Base-by-base conservation (phyloP, 2,888 invertebrate genomes). In the Arge pagana region DNA sequence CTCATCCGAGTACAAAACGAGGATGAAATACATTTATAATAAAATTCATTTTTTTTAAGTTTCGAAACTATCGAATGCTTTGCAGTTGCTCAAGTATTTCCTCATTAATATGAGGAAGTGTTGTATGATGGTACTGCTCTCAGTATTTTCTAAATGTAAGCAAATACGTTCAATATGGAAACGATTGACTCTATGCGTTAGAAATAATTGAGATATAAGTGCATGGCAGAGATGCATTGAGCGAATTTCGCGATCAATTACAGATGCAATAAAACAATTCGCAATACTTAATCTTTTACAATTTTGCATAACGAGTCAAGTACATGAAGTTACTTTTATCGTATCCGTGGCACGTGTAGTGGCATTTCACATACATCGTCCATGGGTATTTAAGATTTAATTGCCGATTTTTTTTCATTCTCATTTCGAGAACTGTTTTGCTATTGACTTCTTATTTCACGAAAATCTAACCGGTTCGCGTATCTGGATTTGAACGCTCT, bases 61-160 rank as follows among this genome's bases (percentile, higher is more conserved):
- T n/a, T n/a, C n/a, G n/a, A n/a, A 18, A 26, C 19, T 24, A 23
- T 26, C 7, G 7, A n/a, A n/a, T 21, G n/a, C 26, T 36, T 11
- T 36, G n/a, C 13, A 15, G 8, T 33, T 33, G 42, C 33, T 33
- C 33, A 45, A 45, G 10, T 33, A 31, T 33, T 33, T 21, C 5
- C n/a, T 19, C 3, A 42, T 19, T 19, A 37, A 37, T 37, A n/a
- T n/a, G n/a, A n/a, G n/a, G n/a, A n/a, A n/a, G n/a, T n/a, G n/a
- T n/a, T n/a, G n/a, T n/a, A n/a, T n/a, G n/a, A n/a, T n/a, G n/a
- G n/a, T n/a, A n/a, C n/a, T n/a, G n/a, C n/a, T n/a, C n/a, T n/a
- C n/a, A n/a, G n/a, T n/a, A n/a, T n/a, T n/a, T n/a, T n/a, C n/a
- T n/a, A n/a, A n/a, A n/a, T n/a, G n/a, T n/a, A n/a, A n/a, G n/a